Percentiles rank a stretch among this genome's conserved stretches.
These are phyloP conservation scores for Microtus pennsylvanicus DNA, from an alignment of 2,113 vertebrate genomes.

Conservation along the genomic window DNA sequence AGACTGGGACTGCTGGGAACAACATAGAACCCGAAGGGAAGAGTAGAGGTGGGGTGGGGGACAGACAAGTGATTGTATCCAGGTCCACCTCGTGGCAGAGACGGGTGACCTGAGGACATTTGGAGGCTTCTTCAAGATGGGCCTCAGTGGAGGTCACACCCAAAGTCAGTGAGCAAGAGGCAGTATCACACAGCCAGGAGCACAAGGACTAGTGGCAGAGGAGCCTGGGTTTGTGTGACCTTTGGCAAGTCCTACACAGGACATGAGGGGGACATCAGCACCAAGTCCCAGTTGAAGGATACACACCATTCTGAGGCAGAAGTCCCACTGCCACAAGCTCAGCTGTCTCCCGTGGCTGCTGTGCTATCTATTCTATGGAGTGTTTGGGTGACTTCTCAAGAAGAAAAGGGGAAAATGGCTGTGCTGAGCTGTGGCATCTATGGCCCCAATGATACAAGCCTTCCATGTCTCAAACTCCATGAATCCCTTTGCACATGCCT, in stretches of 20 bases:
- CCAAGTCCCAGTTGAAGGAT: not conserved
- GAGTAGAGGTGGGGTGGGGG: no score
- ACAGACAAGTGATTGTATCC: accelerated
- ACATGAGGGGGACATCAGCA: not conserved
- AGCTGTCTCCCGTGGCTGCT: not conserved
- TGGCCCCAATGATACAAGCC: accelerated
- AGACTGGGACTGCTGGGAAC: not conserved
- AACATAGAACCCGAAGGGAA: not conserved
- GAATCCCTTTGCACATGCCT: not conserved
- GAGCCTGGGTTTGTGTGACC: not conserved
- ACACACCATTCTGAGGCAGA: not conserved
- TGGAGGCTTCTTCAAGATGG: not conserved
- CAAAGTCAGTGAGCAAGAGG: not conserved
- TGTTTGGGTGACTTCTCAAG: no score
- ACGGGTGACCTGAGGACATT: not conserved
- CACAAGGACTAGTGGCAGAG: not conserved
- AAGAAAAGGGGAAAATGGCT: not conserved
- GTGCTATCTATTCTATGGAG: not conserved
- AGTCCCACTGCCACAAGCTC: not conserved
- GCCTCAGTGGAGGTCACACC: not conserved
- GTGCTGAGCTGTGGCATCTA: no score
- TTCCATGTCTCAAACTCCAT: not conserved
- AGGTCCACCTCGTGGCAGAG: not conserved
- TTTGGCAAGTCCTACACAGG: not conserved
- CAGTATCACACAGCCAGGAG: no score